phyloP scores from a whole-genome alignment of 2,888 invertebrate genomes.

The Agrochola litura region DNA sequence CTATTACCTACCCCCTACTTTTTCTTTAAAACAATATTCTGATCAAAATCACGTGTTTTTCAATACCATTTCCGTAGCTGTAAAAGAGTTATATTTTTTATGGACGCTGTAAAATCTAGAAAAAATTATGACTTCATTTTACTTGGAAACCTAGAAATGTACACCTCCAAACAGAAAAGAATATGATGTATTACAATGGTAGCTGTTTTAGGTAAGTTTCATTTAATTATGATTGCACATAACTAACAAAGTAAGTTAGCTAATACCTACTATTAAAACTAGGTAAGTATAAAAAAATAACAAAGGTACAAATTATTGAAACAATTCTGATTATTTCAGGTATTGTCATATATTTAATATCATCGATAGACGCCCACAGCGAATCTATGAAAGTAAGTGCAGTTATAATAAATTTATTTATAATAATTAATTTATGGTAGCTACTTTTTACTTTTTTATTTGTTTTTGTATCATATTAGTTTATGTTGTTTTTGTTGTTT shows the following conservation, averaged over 20 bases:
- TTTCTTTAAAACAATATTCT: neutral
- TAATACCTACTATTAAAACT: too few species aligned
- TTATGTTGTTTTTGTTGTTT: too few species aligned
- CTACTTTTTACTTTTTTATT: neutral
- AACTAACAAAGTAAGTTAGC: neutral
- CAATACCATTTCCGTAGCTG: constrained; percentile 22
- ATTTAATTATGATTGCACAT: neutral
- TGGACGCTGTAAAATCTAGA: constrained; percentile 33
- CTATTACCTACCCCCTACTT: too few species aligned
- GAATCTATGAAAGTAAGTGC: constrained; percentile 83
- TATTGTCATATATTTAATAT: constrained; percentile 71
- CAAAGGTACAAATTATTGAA: neutral
- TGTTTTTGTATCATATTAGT: neutral
- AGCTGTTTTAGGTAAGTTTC: constrained; percentile 75
- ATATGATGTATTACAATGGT: constrained; percentile 79
- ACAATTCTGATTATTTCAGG: constrained; percentile 69
- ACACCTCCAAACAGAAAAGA: constrained; percentile 12
- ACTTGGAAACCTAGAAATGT: constrained; percentile 44
- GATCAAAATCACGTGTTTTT: constrained; percentile 26
- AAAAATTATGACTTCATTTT: constrained; percentile 51
- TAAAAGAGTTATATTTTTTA: constrained; percentile 58
- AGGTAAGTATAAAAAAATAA: neutral
- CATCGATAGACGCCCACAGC: constrained; percentile 79
- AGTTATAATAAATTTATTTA: neutral
- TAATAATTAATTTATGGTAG: neutral